Evolutionary conservation across 2,888 invertebrate genomes (phyloP).

Genomic region (Hemistola chrysoprasaria): DNA sequence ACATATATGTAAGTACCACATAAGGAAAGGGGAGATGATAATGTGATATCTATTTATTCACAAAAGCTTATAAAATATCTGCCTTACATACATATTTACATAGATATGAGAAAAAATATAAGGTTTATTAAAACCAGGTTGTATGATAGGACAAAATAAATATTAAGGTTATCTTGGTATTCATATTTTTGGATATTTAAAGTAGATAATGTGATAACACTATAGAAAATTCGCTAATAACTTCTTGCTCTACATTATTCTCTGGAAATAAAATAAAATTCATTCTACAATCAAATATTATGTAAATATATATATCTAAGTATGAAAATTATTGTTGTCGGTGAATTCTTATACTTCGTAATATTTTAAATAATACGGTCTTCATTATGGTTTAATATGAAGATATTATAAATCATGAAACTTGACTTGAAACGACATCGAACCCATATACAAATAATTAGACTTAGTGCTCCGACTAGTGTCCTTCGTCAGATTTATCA

Average conservation of each 20-base stretch:
- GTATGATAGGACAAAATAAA: slow-evolving; percentile 3
- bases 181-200: neutral
- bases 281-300: neutral
- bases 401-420: slow-evolving; percentile 3
- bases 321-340: slow-evolving; percentile 9
- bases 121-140: slow-evolving; percentile 13
- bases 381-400: slow-evolving; percentile 1
- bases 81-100: slow-evolving; percentile 8
- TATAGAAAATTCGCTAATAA: neutral
- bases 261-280: neutral
- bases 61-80: slow-evolving; percentile 14
- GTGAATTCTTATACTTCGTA: slow-evolving; percentile 14
- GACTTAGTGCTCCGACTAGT: slow-evolving; percentile 60
- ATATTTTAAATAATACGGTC: slow-evolving; percentile 31
- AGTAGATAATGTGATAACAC: no score
- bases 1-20: slow-evolving; percentile 4
- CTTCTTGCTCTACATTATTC: neutral
- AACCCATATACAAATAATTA: slow-evolving; percentile 38
- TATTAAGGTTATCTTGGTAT: neutral
- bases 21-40: slow-evolving; percentile 6
- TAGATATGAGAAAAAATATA: slow-evolving; percentile 21
- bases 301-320: slow-evolving; percentile 2
- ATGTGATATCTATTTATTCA: slow-evolving; percentile 10
- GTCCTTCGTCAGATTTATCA: slow-evolving; percentile 23
- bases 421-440: slow-evolving; percentile 21